Base-by-base conservation (phyloP, 2,888 invertebrate genomes). In the Sinopyrophorus schimmeli region DNA sequence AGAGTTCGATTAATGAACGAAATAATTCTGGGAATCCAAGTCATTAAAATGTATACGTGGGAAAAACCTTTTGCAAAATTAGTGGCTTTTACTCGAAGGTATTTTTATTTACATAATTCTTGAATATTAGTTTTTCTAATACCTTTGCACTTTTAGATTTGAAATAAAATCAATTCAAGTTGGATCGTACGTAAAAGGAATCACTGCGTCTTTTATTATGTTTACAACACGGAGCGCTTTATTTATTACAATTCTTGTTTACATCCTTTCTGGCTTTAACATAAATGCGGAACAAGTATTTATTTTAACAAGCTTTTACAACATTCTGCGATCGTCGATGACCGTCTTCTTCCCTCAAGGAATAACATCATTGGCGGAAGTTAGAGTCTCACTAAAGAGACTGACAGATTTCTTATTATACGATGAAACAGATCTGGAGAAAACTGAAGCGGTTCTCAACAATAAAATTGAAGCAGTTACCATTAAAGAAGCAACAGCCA, bases 281-380 rank as follows among this genome's bases (percentile, higher is more conserved):
- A 77, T 89, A 55, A 81, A 80, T 0, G 83, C 87, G 1, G 84
- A 86, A 68, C 81, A 81, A 65, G 84, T 86, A 0, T 88, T 86
- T 67, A 81, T 87, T 27, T 75, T 86, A 14, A 82, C 86, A 3
- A 82, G 87, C 12, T 82, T 86, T 60, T 88, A 84, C 73, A 87
- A 87, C 62, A 82, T 87, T 24, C 74, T 88, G 20, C 80, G 87
- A 54, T 79, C 83, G 61, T 81, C 84, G 1, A 82, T 88, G 81
- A 86, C 85, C 21, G 77, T 88, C 16, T 86, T 84, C 64, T 86
- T 90, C 61, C 80, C 81, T 5, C 78, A 79, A 61, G 87, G 84
- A 23, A 80, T 89, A 41, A 79, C 82, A 5, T 79, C 79, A 65
- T 64, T 80, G 3, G 80, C 83, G 0, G 85, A 86, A 66, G 76